phyloP scores from a whole-genome alignment of 1,140 invertebrate species.

The Trichonephila clavata region DNA sequence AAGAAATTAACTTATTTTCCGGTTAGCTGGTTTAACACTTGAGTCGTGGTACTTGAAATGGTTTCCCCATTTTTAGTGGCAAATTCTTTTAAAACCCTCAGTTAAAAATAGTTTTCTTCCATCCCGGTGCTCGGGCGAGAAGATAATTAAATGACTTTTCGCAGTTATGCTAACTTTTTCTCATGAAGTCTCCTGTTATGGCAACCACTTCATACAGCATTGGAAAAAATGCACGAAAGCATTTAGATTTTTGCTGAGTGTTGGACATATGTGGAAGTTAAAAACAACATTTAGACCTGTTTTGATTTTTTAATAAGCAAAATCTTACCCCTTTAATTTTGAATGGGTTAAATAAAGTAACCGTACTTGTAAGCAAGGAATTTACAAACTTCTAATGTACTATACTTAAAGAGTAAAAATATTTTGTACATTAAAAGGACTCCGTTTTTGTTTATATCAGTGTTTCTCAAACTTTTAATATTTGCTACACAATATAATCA shows the following conservation, averaged over 20 bases:
- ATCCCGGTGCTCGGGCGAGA: not conserved
- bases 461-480: too few relatives aligned
- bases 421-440: too few relatives aligned
- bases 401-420: too few relatives aligned
- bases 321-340: too few relatives aligned
- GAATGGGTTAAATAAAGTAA: too few relatives aligned
- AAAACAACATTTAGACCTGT: too few relatives aligned
- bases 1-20: constrained; percentile 14
- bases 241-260: not conserved
- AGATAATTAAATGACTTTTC: not conserved
- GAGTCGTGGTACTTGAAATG: not conserved
- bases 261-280: too few relatives aligned
- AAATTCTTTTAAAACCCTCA: not conserved
- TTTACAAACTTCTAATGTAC: too few relatives aligned
- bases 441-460: too few relatives aligned
- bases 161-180: not conserved
- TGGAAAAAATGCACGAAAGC: not conserved
- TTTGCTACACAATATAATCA: too few relatives aligned
- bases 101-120: not conserved
- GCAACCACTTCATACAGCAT: not conserved
- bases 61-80: not conserved
- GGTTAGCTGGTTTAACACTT: constrained; percentile 4
- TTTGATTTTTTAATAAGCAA: too few relatives aligned
- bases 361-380: too few relatives aligned
- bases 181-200: not conserved